A percentile compares a stretch with the other conserved stretches of the same genome.
Conservation (phyloP, 2,113 vertebrate genomes). For the Calypte anna region DNA sequence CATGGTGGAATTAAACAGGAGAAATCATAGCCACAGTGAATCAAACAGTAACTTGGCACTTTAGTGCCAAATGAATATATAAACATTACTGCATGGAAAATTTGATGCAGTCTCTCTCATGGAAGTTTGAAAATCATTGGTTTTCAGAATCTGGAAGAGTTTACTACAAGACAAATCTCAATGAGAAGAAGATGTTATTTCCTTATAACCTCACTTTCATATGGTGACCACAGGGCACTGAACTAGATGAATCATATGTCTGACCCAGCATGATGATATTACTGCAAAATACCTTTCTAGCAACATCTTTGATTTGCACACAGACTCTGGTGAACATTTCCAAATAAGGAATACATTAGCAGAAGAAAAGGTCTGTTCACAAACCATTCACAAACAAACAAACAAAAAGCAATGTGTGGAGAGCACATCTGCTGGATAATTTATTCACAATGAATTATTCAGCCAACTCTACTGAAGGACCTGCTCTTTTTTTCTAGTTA, state of each 20-base stretch:
- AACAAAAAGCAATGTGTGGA: constrained; percentile 39
- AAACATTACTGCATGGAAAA: constrained; percentile 13
- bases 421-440: constrained; percentile 54
- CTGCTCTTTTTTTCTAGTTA: constrained; percentile 6
- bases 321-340: background rate
- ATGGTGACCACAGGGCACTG: background rate
- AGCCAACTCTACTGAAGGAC: constrained; percentile 14
- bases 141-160: background rate
- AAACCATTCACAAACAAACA: constrained; percentile 54
- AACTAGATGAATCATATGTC: background rate
- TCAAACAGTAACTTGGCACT: background rate
- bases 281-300: background rate
- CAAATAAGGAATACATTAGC: constrained; percentile 16
- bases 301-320: background rate
- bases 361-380: constrained; percentile 39
- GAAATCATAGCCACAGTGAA: background rate
- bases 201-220: background rate
- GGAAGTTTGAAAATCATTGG: background rate
- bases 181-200: background rate
- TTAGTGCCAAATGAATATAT: background rate
- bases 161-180: background rate
- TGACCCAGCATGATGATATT: background rate
- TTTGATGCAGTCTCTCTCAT: background rate
- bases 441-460: constrained; percentile 67
- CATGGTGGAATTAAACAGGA: background rate